These are phyloP conservation scores for Neodiprion pinetum DNA, from an alignment of 1,140 invertebrate species.

Conservation along the genomic window DNA sequence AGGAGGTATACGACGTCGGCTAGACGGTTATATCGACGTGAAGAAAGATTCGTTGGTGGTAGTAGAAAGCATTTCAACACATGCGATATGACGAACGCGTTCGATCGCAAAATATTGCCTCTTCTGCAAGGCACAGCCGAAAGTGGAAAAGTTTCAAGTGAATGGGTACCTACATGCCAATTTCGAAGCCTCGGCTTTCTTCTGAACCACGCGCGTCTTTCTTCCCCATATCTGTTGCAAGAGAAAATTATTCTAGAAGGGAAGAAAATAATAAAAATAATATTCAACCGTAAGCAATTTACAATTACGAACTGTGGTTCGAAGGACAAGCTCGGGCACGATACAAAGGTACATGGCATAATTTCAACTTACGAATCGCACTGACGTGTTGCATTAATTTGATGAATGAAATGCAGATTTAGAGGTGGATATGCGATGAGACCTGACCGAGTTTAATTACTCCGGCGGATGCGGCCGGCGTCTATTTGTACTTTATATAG, in stretches of 20 bases:
- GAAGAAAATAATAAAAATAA: not conserved
- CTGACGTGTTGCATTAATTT: too few species aligned
- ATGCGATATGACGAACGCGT: conserved; percentile 35
- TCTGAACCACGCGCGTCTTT: not conserved
- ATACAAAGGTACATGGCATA: not conserved
- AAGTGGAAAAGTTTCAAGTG: conserved; percentile 34
- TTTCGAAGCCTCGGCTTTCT: conserved; percentile 14
- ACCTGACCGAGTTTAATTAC: not conserved
- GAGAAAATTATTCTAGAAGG: not conserved
- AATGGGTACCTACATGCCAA: not conserved
- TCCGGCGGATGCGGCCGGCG: not conserved
- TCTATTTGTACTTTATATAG: not conserved
- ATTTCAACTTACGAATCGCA: too few species aligned
- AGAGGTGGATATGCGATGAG: not conserved
- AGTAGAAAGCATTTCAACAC: not conserved
- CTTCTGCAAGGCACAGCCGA: conserved; percentile 13
- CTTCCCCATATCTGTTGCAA: not conserved
- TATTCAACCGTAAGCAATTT: not conserved
- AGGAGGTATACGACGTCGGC: not conserved
- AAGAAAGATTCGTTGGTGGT: not conserved
- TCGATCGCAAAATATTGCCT: conserved; percentile 33
- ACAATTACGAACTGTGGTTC: not conserved
- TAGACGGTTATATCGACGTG: not conserved
- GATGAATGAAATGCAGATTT: not conserved
- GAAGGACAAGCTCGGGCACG: not conserved